Evolutionary conservation across 2,888 invertebrate species (phyloP), one percentile per base, ranked within the genome.

Genomic region (Agriotes lineatus): DNA sequence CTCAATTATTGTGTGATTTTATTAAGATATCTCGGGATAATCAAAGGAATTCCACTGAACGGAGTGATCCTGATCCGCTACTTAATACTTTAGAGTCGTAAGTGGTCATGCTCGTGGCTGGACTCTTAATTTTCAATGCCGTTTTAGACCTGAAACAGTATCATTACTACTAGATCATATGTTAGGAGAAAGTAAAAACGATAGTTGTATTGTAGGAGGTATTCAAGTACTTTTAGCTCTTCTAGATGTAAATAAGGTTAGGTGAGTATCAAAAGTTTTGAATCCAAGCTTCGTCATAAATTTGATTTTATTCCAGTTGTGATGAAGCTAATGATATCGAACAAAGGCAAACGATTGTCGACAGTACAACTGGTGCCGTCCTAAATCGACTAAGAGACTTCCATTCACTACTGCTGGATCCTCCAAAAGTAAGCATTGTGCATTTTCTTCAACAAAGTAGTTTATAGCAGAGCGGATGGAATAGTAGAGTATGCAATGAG

Each of bases 1-100:
- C 96, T 77, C 93, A 95, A 85, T 89, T 96, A 84, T 88, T 97
- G 79, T 93, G 93, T 86, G 96, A 96, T 86, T 91, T 96, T 81
- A 89, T 96, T 75, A 87, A 88, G 78, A 88, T 88, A 80, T 88
- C 90, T 71, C 87, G 91, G 75, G 88, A 89, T 78, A 81, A 78
- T 73, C 87, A 88, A 78, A 86, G 86, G 76, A 88, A 86, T 75
- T 86, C 86, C 52, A 86, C 86, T 73, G 89, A 90, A 79, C 85
- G 86, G 74, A 87, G 87, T 70, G 90, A 91, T 82, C 88, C 88
- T 52, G 92, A 93, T 86, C 92, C 92, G 64, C 88, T 94, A 79
- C 86, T 94, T 74, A 87, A 89, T 79, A 88, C 90, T 75, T 86
- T 94, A 80, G 93, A 94, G 86, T 90, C 90, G 92, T 92, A 85